Base-by-base conservation (phyloP, 2,797 vertebrate species). In the Pseudomugil gertrudae region DNA sequence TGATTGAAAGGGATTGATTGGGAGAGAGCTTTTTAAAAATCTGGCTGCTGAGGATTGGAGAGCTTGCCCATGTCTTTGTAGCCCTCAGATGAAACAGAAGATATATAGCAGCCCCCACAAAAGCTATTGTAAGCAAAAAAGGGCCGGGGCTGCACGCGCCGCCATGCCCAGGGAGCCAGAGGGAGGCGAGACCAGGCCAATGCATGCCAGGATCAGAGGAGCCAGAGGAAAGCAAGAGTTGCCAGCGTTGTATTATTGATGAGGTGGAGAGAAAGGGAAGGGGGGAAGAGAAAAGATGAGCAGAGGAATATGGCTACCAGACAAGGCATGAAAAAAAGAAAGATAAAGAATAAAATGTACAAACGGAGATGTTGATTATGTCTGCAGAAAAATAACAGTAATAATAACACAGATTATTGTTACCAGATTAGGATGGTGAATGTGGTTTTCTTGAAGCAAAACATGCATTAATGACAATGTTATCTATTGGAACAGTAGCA, bases 191-290 rank as follows among this genome's bases (percentile, higher is more conserved):
- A 77, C 80, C 80, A 63, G 86, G 87, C 87, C 87, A 87, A 87
- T 80, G 84, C 83, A 80, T 65, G 85, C 60, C 74, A 84, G 83
- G 85, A 90, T 89, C 84, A 90, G 87, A 91, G 85, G 69, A 86
- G 84, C 64, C 75, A 78, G 81, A 84, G 86, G 85, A 79, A 84
- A 72, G 84, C 82, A 80, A 89, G 84, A 85, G 89, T 88, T 92
- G 89, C 90, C 90, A 90, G 82, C 56, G 13, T 80, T 94, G 87
- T 90, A 90, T 94, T 92, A 94, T 93, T 93, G 90, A 94, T 93
- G 91, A 92, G 89, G 74, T 24, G 27, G 84, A 89, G 86, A 82
- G 85, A 83, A 69, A 80, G 64, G 36, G 84, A 83, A 84, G 72
- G 43, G 69, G 27, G 61, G 66, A 66, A 66, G 62, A 24, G 36